Percentiles rank a stretch among this genome's conserved stretches.
phyloP scores from a whole-genome alignment of 1,140 invertebrate species.

The Lethocerus indicus region DNA sequence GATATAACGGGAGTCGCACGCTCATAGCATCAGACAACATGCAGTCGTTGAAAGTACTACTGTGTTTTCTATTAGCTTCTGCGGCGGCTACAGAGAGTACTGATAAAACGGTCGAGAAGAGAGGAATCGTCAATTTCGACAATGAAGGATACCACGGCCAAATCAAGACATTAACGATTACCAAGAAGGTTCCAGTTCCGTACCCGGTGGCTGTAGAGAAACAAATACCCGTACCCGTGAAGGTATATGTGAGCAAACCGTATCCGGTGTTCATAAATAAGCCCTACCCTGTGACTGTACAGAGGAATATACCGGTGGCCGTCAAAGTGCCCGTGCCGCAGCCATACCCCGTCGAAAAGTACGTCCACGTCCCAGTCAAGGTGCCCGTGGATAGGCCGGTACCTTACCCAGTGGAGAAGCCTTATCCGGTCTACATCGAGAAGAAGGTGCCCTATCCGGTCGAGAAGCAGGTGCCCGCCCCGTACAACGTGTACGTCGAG shows the following conservation, averaged over 20 bases:
- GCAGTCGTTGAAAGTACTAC: too few relatives aligned
- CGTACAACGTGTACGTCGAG: slow-evolving; percentile 39
- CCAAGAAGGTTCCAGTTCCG: slow-evolving; percentile 48
- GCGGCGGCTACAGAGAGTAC: too few relatives aligned
- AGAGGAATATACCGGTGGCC: slow-evolving; percentile 28
- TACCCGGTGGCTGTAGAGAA: slow-evolving; percentile 30
- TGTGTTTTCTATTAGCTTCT: too few relatives aligned
- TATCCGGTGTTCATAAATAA: slow-evolving; percentile 18
- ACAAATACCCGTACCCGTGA: slow-evolving; percentile 38
- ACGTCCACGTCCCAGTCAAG: slow-evolving; percentile 37
- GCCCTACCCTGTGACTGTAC: slow-evolving; percentile 18
- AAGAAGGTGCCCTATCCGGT: slow-evolving; percentile 42
- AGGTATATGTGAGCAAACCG: slow-evolving; percentile 17
- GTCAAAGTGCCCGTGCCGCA: slow-evolving; percentile 19
- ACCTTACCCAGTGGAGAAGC: slow-evolving; percentile 9
- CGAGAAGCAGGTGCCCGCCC: slow-evolving; percentile 18
- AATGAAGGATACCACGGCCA: slow-evolving; percentile 33
- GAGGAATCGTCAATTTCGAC: too few relatives aligned
- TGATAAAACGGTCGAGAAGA: too few relatives aligned
- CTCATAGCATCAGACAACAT: too few relatives aligned
- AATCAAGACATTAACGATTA: slow-evolving; percentile 46
- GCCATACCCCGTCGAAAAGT: slow-evolving; percentile 22
- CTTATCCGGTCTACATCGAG: slow-evolving; percentile 41
- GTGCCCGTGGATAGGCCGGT: slow-evolving; percentile 11
- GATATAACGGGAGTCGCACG: too few relatives aligned